These are phyloP conservation scores for Trichonephila clavata DNA, from an alignment of 1,140 invertebrate species.

Conservation along the genomic window DNA sequence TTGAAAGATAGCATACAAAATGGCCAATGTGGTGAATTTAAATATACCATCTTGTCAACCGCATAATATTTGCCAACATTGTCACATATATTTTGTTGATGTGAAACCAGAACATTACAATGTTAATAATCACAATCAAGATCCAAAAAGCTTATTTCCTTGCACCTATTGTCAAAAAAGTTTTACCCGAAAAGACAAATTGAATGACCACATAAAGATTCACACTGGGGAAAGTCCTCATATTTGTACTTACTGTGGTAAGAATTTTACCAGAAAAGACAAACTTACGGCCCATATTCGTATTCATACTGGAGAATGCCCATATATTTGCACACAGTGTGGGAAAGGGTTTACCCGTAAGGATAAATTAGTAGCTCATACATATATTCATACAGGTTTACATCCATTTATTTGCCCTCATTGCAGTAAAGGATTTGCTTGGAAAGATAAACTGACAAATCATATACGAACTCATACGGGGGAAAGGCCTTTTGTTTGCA, in stretches of 20 bases:
- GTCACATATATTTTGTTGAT: conserved; percentile 74
- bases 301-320: conserved; percentile 98
- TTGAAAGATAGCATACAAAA: not conserved
- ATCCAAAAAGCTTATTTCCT: conserved; percentile 60
- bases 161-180: conserved; percentile 76
- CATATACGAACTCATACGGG: conserved; percentile 81
- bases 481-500: conserved; percentile 82
- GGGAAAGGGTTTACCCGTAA: conserved; percentile 85
- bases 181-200: conserved; percentile 78
- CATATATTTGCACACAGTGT: conserved; percentile 93
- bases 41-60: conserved; percentile 72
- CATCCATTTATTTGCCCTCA: conserved; percentile 89
- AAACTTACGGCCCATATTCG: conserved; percentile 92
- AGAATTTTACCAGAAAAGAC: conserved; percentile 88
- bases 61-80: conserved; percentile 65
- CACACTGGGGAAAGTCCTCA: conserved; percentile 84
- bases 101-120: conserved; percentile 67
- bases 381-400: conserved; percentile 97
- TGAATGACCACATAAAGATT: conserved; percentile 82
- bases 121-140: conserved; percentile 43
- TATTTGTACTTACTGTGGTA: conserved; percentile 84
- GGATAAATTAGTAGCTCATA: conserved; percentile 86
- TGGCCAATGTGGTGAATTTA: conserved; percentile 73
- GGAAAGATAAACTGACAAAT: conserved; percentile 84
- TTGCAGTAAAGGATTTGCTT: conserved; percentile 73